Conservation (phyloP, 2,113 vertebrate species). For the Pristiophorus japonicus region DNA sequence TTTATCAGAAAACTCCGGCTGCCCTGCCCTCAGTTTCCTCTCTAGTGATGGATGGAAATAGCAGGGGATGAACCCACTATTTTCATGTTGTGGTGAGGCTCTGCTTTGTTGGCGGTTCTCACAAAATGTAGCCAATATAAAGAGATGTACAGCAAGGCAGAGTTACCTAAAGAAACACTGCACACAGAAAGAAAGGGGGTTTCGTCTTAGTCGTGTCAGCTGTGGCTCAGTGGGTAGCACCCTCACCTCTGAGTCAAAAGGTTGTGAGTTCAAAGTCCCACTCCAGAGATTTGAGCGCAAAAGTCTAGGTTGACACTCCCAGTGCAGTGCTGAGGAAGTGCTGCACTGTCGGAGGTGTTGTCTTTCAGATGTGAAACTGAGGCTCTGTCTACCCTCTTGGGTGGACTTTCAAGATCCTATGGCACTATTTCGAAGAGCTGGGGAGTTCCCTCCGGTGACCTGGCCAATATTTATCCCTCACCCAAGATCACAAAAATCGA, state of each 20-base stretch:
- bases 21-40: not conserved
- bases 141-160: not conserved
- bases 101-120: not conserved
- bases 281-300: not conserved
- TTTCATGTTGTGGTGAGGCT: not conserved
- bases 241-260: not conserved
- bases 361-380: not conserved
- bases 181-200: not conserved
- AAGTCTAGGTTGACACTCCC: too few relatives aligned
- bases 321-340: too few relatives aligned
- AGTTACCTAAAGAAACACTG: not conserved
- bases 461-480: not conserved
- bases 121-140: not conserved
- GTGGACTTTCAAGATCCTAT: not conserved
- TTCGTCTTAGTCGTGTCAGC: not conserved
- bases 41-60: too few relatives aligned
- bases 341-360: too few relatives aligned
- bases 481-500: not conserved
- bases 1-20: not conserved
- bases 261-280: not conserved
- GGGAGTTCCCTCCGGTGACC: not conserved
- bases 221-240: too few relatives aligned
- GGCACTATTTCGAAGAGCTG: not conserved
- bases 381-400: too few relatives aligned
- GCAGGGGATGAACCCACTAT: too few relatives aligned